These are phyloP conservation scores for Nebria ingens DNA, from an alignment of 1,140 invertebrate species.

Conservation along the genomic window DNA sequence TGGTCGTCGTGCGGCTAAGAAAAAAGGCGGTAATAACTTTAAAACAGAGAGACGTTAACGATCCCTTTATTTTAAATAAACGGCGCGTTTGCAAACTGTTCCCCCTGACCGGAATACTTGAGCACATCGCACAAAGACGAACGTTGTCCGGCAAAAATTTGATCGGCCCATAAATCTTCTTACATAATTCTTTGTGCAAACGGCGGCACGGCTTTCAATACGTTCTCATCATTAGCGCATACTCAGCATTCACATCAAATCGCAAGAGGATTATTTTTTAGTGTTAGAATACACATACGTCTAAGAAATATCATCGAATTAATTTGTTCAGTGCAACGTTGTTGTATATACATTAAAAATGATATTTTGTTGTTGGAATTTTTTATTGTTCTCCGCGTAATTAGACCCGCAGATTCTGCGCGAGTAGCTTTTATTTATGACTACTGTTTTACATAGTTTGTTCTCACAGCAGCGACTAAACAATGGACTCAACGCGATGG, in stretches of 20 bases:
- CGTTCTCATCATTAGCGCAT: constrained; percentile 8
- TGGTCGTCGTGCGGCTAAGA: background rate
- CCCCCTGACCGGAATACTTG: background rate
- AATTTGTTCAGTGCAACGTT: background rate
- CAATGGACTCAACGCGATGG: background rate
- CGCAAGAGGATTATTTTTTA: background rate
- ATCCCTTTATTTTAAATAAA: constrained; percentile 7
- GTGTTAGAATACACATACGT: background rate
- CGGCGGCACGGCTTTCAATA: background rate
- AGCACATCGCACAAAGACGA: background rate
- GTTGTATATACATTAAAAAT: background rate
- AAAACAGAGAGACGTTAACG: constrained; percentile 1
- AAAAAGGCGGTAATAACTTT: background rate
- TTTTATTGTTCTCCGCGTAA: background rate
- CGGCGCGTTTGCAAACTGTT: background rate
- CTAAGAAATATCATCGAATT: background rate
- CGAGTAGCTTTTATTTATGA: background rate
- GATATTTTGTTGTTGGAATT: background rate
- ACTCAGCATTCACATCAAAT: background rate
- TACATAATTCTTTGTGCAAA: constrained; percentile 2
- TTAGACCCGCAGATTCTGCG: constrained; percentile 1
- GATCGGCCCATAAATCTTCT: background rate
- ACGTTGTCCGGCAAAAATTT: constrained; percentile 2
- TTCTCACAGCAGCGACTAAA: background rate
- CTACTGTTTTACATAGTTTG: constrained; percentile 6